phyloP scores from a whole-genome alignment of 2,888 invertebrate genomes.

The Operophtera brumata region DNA sequence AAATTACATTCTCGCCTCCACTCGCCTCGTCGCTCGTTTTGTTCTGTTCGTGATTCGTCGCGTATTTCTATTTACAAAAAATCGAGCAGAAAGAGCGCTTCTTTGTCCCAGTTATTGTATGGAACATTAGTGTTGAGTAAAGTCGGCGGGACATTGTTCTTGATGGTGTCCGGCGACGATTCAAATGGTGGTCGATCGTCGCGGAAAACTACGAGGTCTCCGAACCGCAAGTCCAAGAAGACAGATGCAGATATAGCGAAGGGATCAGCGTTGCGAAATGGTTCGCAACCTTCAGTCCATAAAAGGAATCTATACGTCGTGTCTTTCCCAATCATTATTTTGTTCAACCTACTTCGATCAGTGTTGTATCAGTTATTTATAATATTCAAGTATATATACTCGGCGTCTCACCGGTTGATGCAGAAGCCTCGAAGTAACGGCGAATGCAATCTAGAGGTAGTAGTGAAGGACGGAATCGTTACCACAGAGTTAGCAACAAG shows the following conservation, averaged over 20 bases:
- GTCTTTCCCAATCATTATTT: conserved; percentile 92
- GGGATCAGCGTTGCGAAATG: conserved; percentile 82
- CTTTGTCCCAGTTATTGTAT: conserved; percentile 69
- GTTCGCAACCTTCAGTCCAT: conserved; percentile 87
- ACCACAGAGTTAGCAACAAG: conserved; percentile 72
- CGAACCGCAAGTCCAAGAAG: conserved; percentile 83
- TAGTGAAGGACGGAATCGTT: conserved; percentile 77
- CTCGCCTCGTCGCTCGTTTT: too few relatives aligned
- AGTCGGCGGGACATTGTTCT: conserved; percentile 68
- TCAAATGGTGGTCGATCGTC: conserved; percentile 83
- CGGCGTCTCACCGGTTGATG: conserved; percentile 88
- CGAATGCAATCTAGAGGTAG: conserved; percentile 81
- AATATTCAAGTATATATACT: conserved; percentile 91
- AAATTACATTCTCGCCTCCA: too few relatives aligned
- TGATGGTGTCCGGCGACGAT: conserved; percentile 81
- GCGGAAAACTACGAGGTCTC: conserved; percentile 84
- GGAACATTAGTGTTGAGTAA: conserved; percentile 67
- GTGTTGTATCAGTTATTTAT: conserved; percentile 92
- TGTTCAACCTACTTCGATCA: conserved; percentile 91
- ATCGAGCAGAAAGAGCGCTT: conserved; percentile 54
- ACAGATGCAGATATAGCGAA: conserved; percentile 82
- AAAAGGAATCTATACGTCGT: conserved; percentile 93
- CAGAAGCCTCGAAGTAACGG: conserved; percentile 81
- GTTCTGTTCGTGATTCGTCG: neutral
- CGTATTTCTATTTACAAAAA: conserved; percentile 22